Base-by-base conservation (phyloP, 2,113 vertebrate genomes). In the Carassius gibelio region DNA sequence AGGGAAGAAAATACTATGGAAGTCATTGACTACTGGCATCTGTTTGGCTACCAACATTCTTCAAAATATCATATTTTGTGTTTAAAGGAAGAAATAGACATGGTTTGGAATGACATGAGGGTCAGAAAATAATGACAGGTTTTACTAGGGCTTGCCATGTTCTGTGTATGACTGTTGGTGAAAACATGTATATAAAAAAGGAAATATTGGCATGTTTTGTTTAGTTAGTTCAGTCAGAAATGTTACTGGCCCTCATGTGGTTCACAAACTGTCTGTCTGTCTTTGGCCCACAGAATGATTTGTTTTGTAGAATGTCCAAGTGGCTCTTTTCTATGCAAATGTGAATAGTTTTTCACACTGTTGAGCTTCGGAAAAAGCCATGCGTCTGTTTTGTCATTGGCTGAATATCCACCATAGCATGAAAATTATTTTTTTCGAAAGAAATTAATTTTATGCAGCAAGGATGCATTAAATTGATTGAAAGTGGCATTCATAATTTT, bases 281-380 rank as follows among this genome's bases (percentile, higher is more conserved):
- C 21, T 74, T 74, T 74, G 71, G 38, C 71, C 23, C 21, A 23
- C 42, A 6, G 6, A 48, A 74, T 48, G 21, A 72, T 45, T 72
- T 45, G 10, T 72, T 74, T 23, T 74, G 42, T 74, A 45, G n/a
- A 48, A 48, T 74, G 71, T 74, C 71, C 42, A 74, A 74, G 38
- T 14, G 21, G 11, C 21, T 74, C 38, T 74, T 74, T 48, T 48
- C 21, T 74, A 48, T 74, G 71, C 71, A 48, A 74, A 74, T 74
- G 11, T 23, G 38, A 11, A 42, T 45, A 23, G 13, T 74, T 42
- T 45, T 23, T 14, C 38, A 23, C 21, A 23, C 11, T 23, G 21
- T n/a, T 45, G 38, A 23, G 5, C 9, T 68, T 17, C 17, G 30
- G 23, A 48, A 74, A 74, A 74, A 23, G 38, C 21, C 2, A 23